A percentile compares a stretch with the other conserved stretches of the same genome.
Conservation (phyloP, 2,888 invertebrate species). For the Cantharis rustica region DNA sequence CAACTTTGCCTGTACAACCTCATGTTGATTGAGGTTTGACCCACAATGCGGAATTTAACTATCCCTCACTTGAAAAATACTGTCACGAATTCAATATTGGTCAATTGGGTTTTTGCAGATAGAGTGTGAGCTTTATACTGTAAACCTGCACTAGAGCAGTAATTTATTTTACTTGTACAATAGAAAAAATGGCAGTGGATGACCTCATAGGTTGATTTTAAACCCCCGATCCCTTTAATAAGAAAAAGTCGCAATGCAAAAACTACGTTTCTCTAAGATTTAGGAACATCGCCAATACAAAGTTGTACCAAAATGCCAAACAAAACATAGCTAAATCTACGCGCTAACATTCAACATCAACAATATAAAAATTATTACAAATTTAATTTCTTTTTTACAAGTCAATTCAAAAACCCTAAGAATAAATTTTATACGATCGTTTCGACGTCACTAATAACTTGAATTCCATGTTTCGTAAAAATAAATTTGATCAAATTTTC, state of each 20-base stretch:
- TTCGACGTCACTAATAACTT: constrained; percentile 79
- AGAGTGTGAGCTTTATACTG: no score
- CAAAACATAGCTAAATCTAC: neutral
- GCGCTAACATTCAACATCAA: neutral
- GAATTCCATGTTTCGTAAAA: constrained; percentile 77
- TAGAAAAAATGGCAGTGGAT: no score
- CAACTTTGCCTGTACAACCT: no score
- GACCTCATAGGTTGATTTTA: neutral
- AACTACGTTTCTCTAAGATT: neutral
- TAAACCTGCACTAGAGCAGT: no score
- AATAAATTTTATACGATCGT: constrained; percentile 63
- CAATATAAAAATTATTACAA: neutral
- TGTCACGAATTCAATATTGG: no score
- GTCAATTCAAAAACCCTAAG: neutral
- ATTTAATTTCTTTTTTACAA: neutral
- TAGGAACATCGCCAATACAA: neutral
- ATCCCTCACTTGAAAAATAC: no score
- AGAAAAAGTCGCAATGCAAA: neutral
- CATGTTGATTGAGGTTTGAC: no score
- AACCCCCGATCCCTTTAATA: neutral
- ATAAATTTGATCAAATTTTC: constrained; percentile 69
- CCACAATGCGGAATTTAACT: no score
- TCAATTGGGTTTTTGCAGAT: no score
- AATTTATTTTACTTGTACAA: no score
- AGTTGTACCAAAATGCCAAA: neutral